Base-by-base conservation (phyloP, 2,113 vertebrate genomes). In the Gambusia affinis region DNA sequence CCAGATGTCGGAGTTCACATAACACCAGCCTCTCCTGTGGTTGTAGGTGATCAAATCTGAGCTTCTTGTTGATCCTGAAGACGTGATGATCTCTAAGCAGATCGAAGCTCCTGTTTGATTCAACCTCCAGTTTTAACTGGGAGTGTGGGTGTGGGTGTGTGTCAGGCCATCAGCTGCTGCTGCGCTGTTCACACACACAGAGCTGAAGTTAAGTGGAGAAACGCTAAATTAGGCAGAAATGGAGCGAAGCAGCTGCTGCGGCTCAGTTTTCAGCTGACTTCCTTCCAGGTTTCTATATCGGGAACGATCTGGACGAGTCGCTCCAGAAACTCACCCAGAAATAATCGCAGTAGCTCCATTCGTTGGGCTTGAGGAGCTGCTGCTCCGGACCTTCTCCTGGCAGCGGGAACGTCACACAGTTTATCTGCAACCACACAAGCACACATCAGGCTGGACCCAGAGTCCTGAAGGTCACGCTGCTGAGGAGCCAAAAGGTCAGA, bases 321-420 rank as follows among this genome's bases (percentile, higher is more conserved):
- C 42, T 31, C 64, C 19, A 10, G 64, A 28, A 65, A 83, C 96
- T 96, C 94, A 99, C 98, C 98, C 98, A 99, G 92, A 99, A 99
- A 88, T 98, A 98, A 91, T 99, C 98, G 66, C 98, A 99, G 94
- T 99, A 99, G 94, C 98, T 99, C 98, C 98, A 99, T 86, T 99
- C 98, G 0, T 94, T 95, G 2, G 97, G 98, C 70, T 99, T 99
- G 85, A 99, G 95, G 73, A 99, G 96, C 91, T 98, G 96, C 92
- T 99, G 98, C 88, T 99, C 98, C 0, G 96, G 95, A 88, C 96
- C 95, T 62, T 96, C 92, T 19, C 95, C 96, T 57, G 96, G 95
- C 67, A 99, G 94, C n/a, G 98, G 98, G 78, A 99, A 99, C 0
- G 98, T 99, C 87, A 99, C 96, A 8, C 96, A 96, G 89, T 99